Evolutionary conservation across 2,797 vertebrate species (phyloP).

Genomic region (Takifugu ocellatus): DNA sequence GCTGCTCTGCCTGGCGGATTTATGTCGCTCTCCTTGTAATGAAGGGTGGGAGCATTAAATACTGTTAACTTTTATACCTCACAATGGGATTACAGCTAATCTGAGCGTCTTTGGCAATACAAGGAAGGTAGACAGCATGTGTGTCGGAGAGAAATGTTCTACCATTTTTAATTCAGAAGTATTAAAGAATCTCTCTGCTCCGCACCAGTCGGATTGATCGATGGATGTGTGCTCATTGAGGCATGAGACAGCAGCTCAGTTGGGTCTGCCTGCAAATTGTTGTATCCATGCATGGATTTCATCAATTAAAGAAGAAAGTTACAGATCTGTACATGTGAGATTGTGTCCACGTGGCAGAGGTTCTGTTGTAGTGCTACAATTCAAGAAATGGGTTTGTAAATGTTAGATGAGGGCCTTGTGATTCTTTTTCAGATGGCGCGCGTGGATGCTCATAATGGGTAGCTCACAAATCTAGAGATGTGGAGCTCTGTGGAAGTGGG

Average conservation of each 20-base stretch:
- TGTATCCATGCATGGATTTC: neutral
- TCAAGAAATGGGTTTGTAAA: neutral
- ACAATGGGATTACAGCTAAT: constrained; percentile 36
- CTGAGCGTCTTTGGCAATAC: constrained; percentile 4
- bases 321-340: neutral
- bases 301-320: neutral
- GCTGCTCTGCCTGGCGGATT: constrained; percentile 31
- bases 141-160: neutral
- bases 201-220: neutral
- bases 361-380: neutral
- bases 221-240: constrained; percentile 23
- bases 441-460: constrained; percentile 6
- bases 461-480: neutral
- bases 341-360: neutral
- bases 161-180: too few species aligned
- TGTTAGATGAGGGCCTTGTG: neutral
- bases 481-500: constrained; percentile 1
- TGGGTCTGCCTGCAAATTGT: neutral
- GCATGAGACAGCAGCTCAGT: constrained; percentile 24
- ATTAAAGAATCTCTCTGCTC: too few species aligned
- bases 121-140: neutral
- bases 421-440: constrained; percentile 1
- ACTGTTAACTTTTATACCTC: constrained; percentile 42
- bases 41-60: constrained; percentile 20
- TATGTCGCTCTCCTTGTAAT: constrained; percentile 55